phyloP scores from a whole-genome alignment of 1,140 invertebrate genomes.

The Epicauta chinensis region DNA sequence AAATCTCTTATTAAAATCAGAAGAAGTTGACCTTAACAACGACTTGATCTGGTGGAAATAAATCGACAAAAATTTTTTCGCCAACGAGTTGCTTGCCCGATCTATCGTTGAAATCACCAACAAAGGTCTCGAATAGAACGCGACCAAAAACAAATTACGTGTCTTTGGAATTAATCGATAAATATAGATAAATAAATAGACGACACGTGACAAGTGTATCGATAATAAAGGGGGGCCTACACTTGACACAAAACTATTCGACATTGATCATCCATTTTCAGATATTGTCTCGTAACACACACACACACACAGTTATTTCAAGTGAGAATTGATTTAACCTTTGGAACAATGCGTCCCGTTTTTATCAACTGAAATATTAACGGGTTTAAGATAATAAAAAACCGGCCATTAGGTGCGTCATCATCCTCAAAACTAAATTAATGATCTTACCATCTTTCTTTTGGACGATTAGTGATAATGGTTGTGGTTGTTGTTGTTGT shows the following conservation, averaged over 20 bases:
- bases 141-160: too few species aligned
- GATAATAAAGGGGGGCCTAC: slow-evolving; percentile 1
- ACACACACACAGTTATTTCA: slow-evolving; percentile 2
- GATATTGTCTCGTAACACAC: slow-evolving; percentile 31
- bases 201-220: slow-evolving; percentile 7
- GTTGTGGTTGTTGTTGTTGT: slow-evolving; percentile 46
- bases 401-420: background rate
- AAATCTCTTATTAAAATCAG: too few species aligned
- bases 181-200: too few species aligned
- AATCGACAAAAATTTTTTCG: background rate
- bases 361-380: too few species aligned
- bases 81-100: slow-evolving; percentile 3
- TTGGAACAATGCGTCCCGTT: background rate
- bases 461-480: slow-evolving; percentile 53
- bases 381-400: too few species aligned
- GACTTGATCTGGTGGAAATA: too few species aligned
- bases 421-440: too few species aligned
- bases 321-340: too few species aligned
- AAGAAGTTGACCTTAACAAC: too few species aligned
- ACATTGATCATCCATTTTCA: slow-evolving; percentile 10
- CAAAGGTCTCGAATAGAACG: background rate
- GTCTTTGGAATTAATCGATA: too few species aligned
- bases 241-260: background rate
- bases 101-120: slow-evolving; percentile 1
- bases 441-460: slow-evolving; percentile 43